Conservation (phyloP, 2,888 invertebrate genomes). For the Pristionchus mayeri region DNA sequence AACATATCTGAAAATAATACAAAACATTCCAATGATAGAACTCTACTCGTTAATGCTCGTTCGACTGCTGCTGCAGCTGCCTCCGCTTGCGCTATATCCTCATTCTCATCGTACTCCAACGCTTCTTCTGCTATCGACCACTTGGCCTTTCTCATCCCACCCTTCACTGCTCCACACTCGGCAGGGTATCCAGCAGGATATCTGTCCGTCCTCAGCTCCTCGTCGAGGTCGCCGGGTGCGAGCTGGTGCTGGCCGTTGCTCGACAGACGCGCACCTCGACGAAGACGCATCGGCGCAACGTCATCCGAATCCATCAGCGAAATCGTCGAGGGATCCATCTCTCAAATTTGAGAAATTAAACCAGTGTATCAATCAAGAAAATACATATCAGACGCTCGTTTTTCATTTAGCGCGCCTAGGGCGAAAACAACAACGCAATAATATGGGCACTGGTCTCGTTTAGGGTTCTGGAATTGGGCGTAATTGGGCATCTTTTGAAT, state of each 20-base stretch:
- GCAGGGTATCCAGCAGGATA: background rate
- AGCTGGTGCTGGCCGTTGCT: too few species aligned
- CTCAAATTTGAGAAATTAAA: too few species aligned
- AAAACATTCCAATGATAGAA: too few species aligned
- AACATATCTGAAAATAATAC: too few species aligned
- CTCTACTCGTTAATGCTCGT: background rate
- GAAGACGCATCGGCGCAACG: background rate
- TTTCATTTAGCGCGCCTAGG: too few species aligned
- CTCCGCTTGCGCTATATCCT: background rate
- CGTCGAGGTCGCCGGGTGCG: background rate
- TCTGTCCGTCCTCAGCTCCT: background rate
- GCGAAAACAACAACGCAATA: too few species aligned
- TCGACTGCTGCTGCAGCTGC: background rate
- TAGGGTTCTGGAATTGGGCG: too few species aligned
- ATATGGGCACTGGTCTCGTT: too few species aligned
- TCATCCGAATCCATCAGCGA: constrained; percentile 10
- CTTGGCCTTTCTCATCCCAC: background rate
- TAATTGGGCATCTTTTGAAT: too few species aligned
- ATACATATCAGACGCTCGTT: too few species aligned
- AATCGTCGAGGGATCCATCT: constrained; percentile 40
- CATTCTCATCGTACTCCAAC: background rate
- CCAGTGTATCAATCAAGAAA: too few species aligned
- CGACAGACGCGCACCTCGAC: background rate
- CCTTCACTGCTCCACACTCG: background rate
- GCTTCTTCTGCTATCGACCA: background rate